Percentiles rank a stretch among this genome's conserved stretches.
Evolutionary conservation across 2,888 invertebrate genomes (phyloP).

Genomic region (Aporophyla lueneburgensis): DNA sequence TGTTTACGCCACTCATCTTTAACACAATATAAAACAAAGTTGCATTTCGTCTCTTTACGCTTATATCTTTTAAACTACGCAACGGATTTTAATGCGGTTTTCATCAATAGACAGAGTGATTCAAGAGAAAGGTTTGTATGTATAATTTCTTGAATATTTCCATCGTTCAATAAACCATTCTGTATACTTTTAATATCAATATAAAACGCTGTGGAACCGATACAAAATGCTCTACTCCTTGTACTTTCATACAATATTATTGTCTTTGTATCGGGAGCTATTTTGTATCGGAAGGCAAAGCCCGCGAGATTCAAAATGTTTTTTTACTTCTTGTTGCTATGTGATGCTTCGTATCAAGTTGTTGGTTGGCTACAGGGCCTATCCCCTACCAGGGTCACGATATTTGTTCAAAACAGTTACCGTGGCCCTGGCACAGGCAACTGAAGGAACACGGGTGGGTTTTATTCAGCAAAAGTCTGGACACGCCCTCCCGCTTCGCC

Average conservation of each 20-base stretch:
- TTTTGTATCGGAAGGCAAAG: conserved; percentile 7
- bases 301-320: not conserved
- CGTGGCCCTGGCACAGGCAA: no score
- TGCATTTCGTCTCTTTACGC: no score
- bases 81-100: no score
- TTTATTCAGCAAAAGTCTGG: no score
- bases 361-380: not conserved
- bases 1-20: not conserved
- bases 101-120: no score
- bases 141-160: not conserved
- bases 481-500: no score
- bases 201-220: not conserved
- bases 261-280: not conserved
- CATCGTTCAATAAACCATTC: not conserved
- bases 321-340: not conserved
- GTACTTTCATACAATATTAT: conserved; percentile 13
- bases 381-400: no score
- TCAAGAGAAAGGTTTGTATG: no score
- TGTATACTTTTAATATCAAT: not conserved
- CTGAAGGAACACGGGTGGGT: no score
- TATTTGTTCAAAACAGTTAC: no score
- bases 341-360: not conserved
- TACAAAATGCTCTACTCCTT: not conserved
- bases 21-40: no score
- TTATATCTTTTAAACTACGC: no score